A percentile compares a stretch with the other conserved stretches of the same genome.
Evolutionary conservation across 2,113 vertebrate genomes (phyloP).

Genomic region (Macheiramphus alcinus): DNA sequence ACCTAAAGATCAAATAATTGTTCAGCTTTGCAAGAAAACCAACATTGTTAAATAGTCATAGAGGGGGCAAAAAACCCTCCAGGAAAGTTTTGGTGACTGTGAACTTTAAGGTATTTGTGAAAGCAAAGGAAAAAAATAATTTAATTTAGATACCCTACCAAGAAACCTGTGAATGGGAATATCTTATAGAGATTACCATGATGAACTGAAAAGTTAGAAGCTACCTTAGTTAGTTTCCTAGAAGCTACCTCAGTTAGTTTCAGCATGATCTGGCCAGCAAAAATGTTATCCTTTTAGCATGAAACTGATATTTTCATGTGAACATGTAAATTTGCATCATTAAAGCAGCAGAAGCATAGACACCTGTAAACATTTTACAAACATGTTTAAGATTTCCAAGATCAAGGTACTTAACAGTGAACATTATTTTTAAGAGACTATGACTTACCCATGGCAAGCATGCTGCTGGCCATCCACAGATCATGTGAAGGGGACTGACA

Average conservation of each 20-base stretch:
- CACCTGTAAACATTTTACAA: background rate
- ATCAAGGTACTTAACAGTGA: background rate
- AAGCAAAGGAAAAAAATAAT: background rate
- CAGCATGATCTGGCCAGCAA: background rate
- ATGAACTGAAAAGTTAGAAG: too few relatives aligned
- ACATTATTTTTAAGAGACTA: background rate
- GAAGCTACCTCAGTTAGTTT: background rate
- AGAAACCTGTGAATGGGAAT: too few relatives aligned
- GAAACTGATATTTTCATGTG: background rate
- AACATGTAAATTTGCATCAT: background rate
- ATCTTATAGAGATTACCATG: too few relatives aligned
- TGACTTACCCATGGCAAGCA: background rate
- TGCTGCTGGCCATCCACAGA: background rate
- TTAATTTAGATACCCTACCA: too few relatives aligned
- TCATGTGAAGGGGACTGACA: accelerated
- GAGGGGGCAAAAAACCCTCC: background rate
- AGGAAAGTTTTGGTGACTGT: background rate
- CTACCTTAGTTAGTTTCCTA: background rate
- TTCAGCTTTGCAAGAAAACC: background rate
- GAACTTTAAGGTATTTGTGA: background rate
- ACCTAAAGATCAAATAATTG: background rate
- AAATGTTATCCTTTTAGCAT: background rate
- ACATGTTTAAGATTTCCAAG: background rate
- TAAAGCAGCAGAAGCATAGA: background rate
- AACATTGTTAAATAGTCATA: background rate